Percentiles rank a stretch among this genome's conserved stretches.
Conservation (phyloP, 2,797 vertebrate species). For the Channa striata region DNA sequence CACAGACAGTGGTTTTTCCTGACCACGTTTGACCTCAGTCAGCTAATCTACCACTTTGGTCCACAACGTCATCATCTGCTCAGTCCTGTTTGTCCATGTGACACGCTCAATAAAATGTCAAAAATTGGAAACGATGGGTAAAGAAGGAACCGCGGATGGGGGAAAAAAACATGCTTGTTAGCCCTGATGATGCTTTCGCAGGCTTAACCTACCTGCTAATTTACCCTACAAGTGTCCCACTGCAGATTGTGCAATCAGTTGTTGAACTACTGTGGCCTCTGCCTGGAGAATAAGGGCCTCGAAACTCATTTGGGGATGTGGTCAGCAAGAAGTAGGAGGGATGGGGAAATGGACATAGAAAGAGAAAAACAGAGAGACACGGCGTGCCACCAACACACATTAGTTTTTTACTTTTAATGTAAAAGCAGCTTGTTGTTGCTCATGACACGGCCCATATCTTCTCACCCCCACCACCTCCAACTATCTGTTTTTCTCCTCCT, state of each 20-base stretch:
- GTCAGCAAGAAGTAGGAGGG: constrained; percentile 32
- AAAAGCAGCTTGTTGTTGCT: constrained; percentile 2
- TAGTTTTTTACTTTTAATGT: neutral
- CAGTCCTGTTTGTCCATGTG: constrained; percentile 55
- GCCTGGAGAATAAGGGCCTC: constrained; percentile 40
- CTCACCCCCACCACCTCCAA: constrained; percentile 17
- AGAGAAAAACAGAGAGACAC: constrained; percentile 15
- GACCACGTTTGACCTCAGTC: constrained; percentile 54
- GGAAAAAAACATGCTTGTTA: constrained; percentile 44
- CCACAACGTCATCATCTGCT: constrained; percentile 39
- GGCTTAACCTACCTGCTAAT: constrained; percentile 13
- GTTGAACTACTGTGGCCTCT: constrained; percentile 64
- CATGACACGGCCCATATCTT: constrained; percentile 24
- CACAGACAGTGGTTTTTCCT: constrained; percentile 31
- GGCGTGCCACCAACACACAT: constrained; percentile 13
- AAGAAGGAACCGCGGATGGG: constrained; percentile 66
- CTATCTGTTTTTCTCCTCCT: constrained; percentile 17
- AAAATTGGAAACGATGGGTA: constrained; percentile 47
- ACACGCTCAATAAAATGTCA: constrained; percentile 53
- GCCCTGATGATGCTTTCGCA: constrained; percentile 13
- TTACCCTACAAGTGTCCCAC: neutral
- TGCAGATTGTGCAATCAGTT: constrained; percentile 67
- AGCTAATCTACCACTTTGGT: constrained; percentile 50
- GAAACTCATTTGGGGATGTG: constrained; percentile 52
- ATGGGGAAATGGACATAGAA: constrained; percentile 29